Conservation (phyloP, 2,113 vertebrate species). For the Mionectes macconnelli region DNA sequence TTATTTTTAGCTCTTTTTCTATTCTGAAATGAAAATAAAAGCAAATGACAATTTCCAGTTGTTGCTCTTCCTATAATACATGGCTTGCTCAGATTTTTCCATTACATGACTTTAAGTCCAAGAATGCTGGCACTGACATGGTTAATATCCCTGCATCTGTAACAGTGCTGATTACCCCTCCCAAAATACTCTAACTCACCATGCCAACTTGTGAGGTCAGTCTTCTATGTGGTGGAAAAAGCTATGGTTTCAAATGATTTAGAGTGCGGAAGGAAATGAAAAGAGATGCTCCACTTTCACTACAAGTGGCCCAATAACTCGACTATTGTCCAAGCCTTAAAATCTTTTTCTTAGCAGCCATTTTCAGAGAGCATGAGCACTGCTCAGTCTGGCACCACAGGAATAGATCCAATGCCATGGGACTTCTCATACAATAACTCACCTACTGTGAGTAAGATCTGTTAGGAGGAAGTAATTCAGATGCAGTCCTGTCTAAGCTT, state of each 20-base stretch:
- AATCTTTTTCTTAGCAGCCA: not conserved
- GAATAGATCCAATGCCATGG: not conserved
- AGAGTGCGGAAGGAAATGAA: not conserved
- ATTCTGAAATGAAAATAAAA: not conserved
- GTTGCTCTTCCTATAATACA: not conserved
- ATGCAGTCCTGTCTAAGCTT: not conserved
- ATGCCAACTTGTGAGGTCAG: not conserved
- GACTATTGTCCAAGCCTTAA: not conserved
- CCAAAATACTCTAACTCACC: not conserved
- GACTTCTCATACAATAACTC: not conserved
- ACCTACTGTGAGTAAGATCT: not conserved
- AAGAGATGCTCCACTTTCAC: not conserved
- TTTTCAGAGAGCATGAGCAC: not conserved
- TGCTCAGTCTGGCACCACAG: not conserved
- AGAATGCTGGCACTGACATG: not conserved
- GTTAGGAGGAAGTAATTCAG: not conserved
- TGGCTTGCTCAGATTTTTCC: not conserved
- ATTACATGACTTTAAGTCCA: not conserved
- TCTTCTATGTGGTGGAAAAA: not conserved
- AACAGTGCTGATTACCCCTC: not conserved
- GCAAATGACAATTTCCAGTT: not conserved
- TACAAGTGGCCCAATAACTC: not conserved
- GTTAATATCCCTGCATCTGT: not conserved
- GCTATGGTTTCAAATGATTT: not conserved
- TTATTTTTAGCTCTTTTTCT: not conserved